Evolutionary conservation across 2,113 vertebrate species (phyloP).

Genomic region (Tricholaema leucomelas): DNA sequence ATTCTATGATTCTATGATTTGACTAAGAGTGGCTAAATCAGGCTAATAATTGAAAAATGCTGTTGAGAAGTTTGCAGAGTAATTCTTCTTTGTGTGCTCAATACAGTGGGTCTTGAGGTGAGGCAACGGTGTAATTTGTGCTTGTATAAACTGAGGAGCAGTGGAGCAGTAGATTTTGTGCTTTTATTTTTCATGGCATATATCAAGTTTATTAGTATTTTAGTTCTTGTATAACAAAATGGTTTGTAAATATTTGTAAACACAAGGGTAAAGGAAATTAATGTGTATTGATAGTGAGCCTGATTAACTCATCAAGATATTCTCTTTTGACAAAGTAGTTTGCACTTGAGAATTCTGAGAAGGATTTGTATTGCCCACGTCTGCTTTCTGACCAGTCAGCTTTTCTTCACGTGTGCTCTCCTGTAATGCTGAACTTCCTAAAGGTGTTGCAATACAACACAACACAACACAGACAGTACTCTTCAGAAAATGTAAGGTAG

Average conservation of each 20-base stretch:
- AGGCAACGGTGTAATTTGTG: not conserved
- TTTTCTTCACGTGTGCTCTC: not conserved
- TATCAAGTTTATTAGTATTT: not conserved
- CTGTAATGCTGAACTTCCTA: not conserved
- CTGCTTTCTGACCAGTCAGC: not conserved
- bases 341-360: not conserved
- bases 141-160: not conserved
- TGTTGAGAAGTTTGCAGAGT: not conserved
- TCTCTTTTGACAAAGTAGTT: not conserved
- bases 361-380: not conserved
- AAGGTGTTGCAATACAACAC: not conserved
- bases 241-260: not conserved
- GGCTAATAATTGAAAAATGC: not conserved
- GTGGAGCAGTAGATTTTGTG: not conserved
- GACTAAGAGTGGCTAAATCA: not conserved
- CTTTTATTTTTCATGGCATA: not conserved
- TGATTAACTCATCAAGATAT: not conserved
- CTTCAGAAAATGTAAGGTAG: not conserved
- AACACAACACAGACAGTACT: fast-evolving
- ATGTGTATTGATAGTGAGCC: not conserved
- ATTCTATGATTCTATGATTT: too few species aligned
- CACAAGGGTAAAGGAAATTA: not conserved
- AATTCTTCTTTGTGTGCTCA: not conserved
- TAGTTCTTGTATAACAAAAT: not conserved
- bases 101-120: not conserved